A percentile compares a stretch with the other conserved stretches of the same genome.
Conservation (phyloP, 2,888 invertebrate genomes). For the Doris montereyensis region DNA sequence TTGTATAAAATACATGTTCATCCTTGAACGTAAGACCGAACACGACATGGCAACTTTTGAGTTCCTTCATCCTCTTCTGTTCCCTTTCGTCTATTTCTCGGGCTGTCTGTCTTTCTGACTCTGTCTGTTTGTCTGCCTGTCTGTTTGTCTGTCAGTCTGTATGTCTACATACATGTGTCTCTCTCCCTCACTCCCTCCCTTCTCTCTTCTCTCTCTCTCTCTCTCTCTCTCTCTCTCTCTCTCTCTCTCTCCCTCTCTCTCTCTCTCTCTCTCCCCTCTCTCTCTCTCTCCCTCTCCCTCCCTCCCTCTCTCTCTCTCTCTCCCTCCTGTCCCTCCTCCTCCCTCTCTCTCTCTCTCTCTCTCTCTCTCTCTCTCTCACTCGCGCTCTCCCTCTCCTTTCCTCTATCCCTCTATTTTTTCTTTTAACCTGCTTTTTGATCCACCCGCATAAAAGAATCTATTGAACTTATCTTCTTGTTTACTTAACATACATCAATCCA, state of each 20-base stretch:
- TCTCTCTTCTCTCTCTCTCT: neutral
- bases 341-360: neutral
- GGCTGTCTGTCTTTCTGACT: conserved; percentile 7
- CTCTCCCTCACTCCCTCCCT: conserved; percentile 5
- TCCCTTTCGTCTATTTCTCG: too few relatives aligned
- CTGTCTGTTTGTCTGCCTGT: neutral
- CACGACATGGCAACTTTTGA: too few relatives aligned
- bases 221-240: neutral
- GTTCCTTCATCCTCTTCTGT: too few relatives aligned
- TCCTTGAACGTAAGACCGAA: too few relatives aligned
- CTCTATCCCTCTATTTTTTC: too few relatives aligned
- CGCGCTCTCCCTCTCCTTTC: too few relatives aligned
- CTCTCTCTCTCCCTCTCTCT: neutral
- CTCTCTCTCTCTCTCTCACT: neutral
- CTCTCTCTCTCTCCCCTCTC: neutral
- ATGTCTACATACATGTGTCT: neutral
- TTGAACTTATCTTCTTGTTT: too few relatives aligned
- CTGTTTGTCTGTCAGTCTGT: neutral
- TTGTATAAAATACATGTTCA: too few relatives aligned
- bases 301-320: neutral
- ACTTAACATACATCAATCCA: too few relatives aligned
- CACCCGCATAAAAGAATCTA: too few relatives aligned
- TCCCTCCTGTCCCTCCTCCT: too few relatives aligned
- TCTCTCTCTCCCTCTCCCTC: neutral
- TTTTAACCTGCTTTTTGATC: too few relatives aligned